phyloP scores from a whole-genome alignment of 2,113 vertebrate genomes.

The Eleginops maclovinus region DNA sequence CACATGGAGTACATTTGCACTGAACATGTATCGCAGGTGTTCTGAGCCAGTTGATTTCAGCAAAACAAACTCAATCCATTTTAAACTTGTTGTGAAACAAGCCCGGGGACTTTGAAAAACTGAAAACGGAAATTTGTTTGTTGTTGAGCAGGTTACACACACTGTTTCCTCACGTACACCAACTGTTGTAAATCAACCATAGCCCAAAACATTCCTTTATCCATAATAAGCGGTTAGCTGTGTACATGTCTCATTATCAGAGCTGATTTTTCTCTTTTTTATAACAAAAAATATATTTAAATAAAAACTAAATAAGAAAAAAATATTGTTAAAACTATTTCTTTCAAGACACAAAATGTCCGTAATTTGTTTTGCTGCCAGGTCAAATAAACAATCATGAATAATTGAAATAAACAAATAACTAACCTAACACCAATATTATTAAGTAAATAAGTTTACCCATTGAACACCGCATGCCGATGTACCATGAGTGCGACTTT shows the following conservation, averaged over 20 bases:
- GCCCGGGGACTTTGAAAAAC: conserved; percentile 32
- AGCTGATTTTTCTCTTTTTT: conserved; percentile 43
- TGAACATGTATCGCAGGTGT: conserved; percentile 19
- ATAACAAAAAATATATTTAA: conserved; percentile 12
- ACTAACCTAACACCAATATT: conserved; percentile 56
- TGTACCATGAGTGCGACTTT: conserved; percentile 53
- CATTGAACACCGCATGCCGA: conserved; percentile 57
- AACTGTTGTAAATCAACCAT: conserved; percentile 22
- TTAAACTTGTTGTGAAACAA: conserved; percentile 44
- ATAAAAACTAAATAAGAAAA: neutral
- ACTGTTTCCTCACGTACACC: conserved; percentile 26
- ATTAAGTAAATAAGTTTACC: conserved; percentile 67
- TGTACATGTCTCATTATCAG: too few relatives aligned
- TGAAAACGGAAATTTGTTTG: conserved; percentile 36
- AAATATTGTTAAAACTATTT: conserved; percentile 35
- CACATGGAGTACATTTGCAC: conserved; percentile 46
- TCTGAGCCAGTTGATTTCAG: neutral
- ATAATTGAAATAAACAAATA: neutral
- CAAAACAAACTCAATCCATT: conserved; percentile 23
- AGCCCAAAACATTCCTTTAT: conserved; percentile 28
- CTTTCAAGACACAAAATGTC: conserved; percentile 41
- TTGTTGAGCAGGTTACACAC: conserved; percentile 58
- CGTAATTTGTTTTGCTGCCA: conserved; percentile 21
- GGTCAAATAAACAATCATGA: neutral
- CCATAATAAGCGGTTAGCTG: neutral